phyloP scores from a whole-genome alignment of 2,888 invertebrate species.

The Melanophora roralis region DNA sequence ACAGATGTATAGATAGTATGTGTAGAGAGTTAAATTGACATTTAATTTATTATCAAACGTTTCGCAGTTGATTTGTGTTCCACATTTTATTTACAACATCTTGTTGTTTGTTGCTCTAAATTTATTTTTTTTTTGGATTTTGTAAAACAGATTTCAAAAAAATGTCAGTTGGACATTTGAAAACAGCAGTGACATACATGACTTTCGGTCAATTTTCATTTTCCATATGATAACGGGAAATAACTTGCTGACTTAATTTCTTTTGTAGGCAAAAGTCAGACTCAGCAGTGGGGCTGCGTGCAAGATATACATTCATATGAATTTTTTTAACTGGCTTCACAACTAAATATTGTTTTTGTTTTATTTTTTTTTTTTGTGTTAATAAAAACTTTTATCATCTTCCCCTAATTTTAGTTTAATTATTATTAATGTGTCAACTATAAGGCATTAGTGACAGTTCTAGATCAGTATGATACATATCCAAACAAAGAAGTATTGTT shows the following conservation, averaged over 20 bases:
- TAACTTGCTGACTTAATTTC: constrained; percentile 26
- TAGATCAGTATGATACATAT: background rate
- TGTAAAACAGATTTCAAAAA: constrained; percentile 43
- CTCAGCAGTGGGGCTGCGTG: too few relatives aligned
- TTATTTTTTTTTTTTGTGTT: too few relatives aligned
- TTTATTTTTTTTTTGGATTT: background rate
- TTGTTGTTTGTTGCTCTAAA: constrained; percentile 9
- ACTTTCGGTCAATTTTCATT: constrained; percentile 53
- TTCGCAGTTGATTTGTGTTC: constrained; percentile 31
- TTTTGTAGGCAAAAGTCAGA: background rate
- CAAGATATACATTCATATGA: too few relatives aligned
- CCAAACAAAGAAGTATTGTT: background rate
- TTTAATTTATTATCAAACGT: too few relatives aligned
- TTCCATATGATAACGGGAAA: constrained; percentile 22
- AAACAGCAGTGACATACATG: constrained; percentile 52
- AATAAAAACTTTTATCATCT: too few relatives aligned
- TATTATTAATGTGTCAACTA: constrained; percentile 29
- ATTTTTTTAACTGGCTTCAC: too few relatives aligned
- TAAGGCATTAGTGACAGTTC: background rate
- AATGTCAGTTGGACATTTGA: constrained; percentile 51
- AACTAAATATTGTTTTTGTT: too few relatives aligned
- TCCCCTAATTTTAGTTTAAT: constrained; percentile 10
- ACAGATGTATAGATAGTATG: too few relatives aligned
- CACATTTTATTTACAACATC: constrained; percentile 29
- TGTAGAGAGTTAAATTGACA: too few relatives aligned